Base-by-base conservation (phyloP, 2,888 invertebrate species). In the Chrysina gloriosa region DNA sequence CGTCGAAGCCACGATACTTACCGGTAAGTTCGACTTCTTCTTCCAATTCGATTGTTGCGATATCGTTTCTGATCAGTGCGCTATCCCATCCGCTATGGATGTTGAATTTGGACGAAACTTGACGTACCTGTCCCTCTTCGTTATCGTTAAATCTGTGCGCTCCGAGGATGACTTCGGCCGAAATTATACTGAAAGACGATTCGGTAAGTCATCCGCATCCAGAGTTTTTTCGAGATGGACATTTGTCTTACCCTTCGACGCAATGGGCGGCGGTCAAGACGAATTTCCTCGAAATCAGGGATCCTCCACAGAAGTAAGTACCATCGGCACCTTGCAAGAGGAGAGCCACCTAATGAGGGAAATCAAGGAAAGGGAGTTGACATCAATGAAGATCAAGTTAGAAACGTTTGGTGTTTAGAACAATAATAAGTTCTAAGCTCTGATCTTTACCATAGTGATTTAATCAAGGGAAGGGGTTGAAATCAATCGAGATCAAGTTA, bases 261-360 rank as follows among this genome's bases (percentile, higher is more conserved):
- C 87, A 87, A 75, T 86, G 87, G 0, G 86, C 87, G 0, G 86
- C 86, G 0, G 86, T 86, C 39, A 87, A 73, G 56, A 86, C 82
- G 84, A 84, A 86, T 70, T 84, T 80, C 4, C 73, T 79, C 65
- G 83, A 81, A 4, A 87, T 74, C 11, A 87, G 79, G 0, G 85
- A 81, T 0, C 85, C 86, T 0, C 87, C 86, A 68, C 87, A 87
- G 79, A 86, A 86, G 0, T 84, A 85, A 21, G 84, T 70, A 67
- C 82, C 82, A 5, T 58, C 54, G n/a, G 27, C 11, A 6, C 2
- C 29, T 39, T 63, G 63, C 47, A 71, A 54, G 7, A 70, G 52
- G 5, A 71, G 54, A 19, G 34, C 72, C 67, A 74, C 56, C 56
- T 56, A 36, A 34, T 2, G 2, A 34, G 7, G 34, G 4, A 34